phyloP scores from a whole-genome alignment of 2,888 invertebrate genomes.

The Meteorus cinctellus region DNA sequence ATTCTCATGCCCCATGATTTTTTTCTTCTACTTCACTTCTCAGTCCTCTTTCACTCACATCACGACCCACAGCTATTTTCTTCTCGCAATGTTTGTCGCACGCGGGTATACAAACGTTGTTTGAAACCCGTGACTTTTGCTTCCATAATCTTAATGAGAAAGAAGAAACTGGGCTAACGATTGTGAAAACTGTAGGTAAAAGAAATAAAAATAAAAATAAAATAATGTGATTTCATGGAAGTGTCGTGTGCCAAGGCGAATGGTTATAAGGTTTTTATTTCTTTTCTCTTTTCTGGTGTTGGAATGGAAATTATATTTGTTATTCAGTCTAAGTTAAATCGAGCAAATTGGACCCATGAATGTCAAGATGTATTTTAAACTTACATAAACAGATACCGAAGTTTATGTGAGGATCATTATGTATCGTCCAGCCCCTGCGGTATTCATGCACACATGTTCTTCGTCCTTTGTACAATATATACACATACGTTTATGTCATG shows the following conservation, averaged over 20 bases:
- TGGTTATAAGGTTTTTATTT: background rate
- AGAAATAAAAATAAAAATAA: slow-evolving; percentile 21
- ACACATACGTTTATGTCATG: background rate
- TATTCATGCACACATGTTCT: background rate
- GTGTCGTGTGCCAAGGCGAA: slow-evolving; percentile 24
- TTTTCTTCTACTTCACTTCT: slow-evolving; percentile 12
- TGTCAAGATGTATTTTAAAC: background rate
- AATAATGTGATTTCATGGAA: slow-evolving; percentile 24
- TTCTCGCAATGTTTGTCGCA: slow-evolving; percentile 18
- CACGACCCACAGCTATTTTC: slow-evolving; percentile 25
- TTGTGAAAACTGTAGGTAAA: background rate
- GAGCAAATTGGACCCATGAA: background rate
- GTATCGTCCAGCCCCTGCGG: no score
- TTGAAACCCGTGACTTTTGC: slow-evolving; percentile 19
- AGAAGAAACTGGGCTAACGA: slow-evolving; percentile 25
- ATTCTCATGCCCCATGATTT: background rate
- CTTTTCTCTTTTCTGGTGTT: background rate
- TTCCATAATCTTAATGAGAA: slow-evolving; percentile 37
- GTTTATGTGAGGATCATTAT: background rate
- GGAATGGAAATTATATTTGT: background rate
- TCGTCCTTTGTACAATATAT: background rate
- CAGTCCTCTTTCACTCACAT: background rate
- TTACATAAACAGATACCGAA: background rate
- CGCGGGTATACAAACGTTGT: slow-evolving; percentile 1
- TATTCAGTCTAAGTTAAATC: background rate